phyloP scores from a whole-genome alignment of 2,888 invertebrate species.

The Eurois occulta region DNA sequence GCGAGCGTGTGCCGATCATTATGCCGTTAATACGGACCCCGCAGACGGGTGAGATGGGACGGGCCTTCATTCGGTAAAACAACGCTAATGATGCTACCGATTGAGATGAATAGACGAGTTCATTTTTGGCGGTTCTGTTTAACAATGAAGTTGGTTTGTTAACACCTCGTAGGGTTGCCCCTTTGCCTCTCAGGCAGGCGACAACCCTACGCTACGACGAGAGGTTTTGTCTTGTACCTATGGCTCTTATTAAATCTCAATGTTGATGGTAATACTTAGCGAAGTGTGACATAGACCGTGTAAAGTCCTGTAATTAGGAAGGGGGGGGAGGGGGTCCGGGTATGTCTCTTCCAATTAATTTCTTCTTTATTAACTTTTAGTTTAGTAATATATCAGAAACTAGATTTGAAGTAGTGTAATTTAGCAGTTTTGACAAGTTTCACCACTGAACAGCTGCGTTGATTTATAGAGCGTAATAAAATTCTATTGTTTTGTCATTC shows the following conservation, averaged over 20 bases:
- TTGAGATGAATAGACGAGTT: conserved; percentile 52
- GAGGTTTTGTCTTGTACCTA: background rate
- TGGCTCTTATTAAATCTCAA: conserved; percentile 8
- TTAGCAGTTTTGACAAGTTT: conserved; percentile 9
- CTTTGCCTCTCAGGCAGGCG: background rate
- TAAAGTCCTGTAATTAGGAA: background rate
- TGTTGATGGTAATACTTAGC: conserved; percentile 9
- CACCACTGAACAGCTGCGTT: conserved; percentile 4
- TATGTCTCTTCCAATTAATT: background rate
- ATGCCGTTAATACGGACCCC: conserved; percentile 73
- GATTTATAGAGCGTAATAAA: conserved; percentile 16
- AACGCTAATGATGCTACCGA: conserved; percentile 60
- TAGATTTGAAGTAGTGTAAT: conserved; percentile 4
- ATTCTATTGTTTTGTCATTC: conserved; percentile 40
- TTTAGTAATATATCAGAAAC: background rate
- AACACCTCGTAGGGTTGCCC: conserved; percentile 13
- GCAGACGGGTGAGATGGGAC: conserved; percentile 66
- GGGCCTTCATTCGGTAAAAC: conserved; percentile 61
- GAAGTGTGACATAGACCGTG: background rate
- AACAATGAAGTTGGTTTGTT: conserved; percentile 42
- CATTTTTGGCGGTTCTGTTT: conserved; percentile 23
- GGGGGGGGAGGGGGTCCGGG: no score
- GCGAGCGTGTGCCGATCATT: conserved; percentile 84
- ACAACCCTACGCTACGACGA: background rate
- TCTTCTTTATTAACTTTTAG: background rate